Base-by-base conservation (phyloP, 2,113 vertebrate species). In the Paradoxurus hermaphroditus region DNA sequence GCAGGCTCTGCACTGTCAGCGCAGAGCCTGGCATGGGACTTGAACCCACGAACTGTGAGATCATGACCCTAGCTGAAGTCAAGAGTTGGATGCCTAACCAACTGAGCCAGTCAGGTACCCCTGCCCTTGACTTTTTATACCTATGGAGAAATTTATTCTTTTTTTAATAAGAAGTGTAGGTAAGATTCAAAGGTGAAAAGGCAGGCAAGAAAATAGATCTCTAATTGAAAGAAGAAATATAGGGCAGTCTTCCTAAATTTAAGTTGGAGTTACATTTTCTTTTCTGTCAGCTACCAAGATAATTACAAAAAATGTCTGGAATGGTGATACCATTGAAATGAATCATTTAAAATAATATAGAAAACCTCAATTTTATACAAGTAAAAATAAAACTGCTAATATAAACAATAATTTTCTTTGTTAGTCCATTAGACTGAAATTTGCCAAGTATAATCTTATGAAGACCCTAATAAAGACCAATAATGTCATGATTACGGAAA, bases 311-410 rank as follows among this genome's bases (percentile, higher is more conserved):
- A 36, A 87, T 96, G 41, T 14, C 31, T 79, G 27, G 13, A 77
- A 73, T 70, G n/a, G 36, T 72, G 59, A 34, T 84, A 62, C 46
- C 59, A 85, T 23, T 72, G 62, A 92, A 94, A 92, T 94, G 39
- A 96, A 21, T 92, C 39, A 59, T 59, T 88, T 94, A 63, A 92
- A 93, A 77, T 84, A 93, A 39, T 85, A 88, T 70, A 72, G 81
- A 86, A 85, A 88, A 92, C 34, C 29, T 89, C 27, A 63, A 2
- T 91, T 96, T 29, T 95, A 59, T 86, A 44, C 44, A 95, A 87
- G n/a, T 96, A 77, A 94, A 63, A 94, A 67, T 62, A 84, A 91
- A 83, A 41, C 51, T 63, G 16, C 75, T 86, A 91, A 16, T 86
- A 63, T 78, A 91, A 86, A 56, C 19, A 83, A 18, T 65, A 73